These are phyloP conservation scores for Mechanitis messenoides DNA, from an alignment of 2,888 invertebrate genomes.

Conservation along the genomic window DNA sequence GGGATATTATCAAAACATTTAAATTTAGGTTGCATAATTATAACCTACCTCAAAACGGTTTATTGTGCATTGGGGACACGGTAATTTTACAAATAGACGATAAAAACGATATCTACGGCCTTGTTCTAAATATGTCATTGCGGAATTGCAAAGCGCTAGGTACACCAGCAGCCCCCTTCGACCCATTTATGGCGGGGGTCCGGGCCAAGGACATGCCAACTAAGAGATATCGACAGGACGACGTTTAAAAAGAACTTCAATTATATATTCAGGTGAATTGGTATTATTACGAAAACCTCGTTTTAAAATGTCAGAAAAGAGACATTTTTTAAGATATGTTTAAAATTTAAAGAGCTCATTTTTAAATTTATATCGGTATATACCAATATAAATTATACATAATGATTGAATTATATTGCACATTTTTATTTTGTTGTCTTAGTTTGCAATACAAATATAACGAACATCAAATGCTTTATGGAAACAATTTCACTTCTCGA, in stretches of 20 bases:
- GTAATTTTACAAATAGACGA: slow-evolving; percentile 22
- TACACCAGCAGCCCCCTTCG: slow-evolving; percentile 30
- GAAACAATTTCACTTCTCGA: slow-evolving; percentile 15
- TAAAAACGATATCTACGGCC: slow-evolving; percentile 30
- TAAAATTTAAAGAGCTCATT: no score
- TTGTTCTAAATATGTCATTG: slow-evolving; percentile 29
- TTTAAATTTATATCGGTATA: no score
- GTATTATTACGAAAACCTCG: no score
- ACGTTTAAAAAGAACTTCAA: no score
- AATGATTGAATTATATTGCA: no score
- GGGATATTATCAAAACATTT: no score
- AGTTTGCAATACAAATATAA: not conserved
- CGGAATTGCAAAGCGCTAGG: slow-evolving; percentile 28
- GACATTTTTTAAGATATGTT: no score
- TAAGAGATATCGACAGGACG: slow-evolving; percentile 9
- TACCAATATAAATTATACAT: no score
- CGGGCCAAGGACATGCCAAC: slow-evolving; percentile 55
- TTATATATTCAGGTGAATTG: no score
- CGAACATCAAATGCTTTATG: slow-evolving; percentile 4
- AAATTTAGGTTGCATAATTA: not conserved
- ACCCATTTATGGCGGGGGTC: slow-evolving; percentile 40
- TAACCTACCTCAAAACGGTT: slow-evolving; percentile 2
- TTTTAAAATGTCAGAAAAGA: no score
- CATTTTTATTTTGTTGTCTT: not conserved
- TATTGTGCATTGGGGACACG: slow-evolving; percentile 13